Evolutionary conservation across 2,113 vertebrate species (phyloP), one percentile per base, ranked within the genome.

Genomic region (Odocoileus hemionus): DNA sequence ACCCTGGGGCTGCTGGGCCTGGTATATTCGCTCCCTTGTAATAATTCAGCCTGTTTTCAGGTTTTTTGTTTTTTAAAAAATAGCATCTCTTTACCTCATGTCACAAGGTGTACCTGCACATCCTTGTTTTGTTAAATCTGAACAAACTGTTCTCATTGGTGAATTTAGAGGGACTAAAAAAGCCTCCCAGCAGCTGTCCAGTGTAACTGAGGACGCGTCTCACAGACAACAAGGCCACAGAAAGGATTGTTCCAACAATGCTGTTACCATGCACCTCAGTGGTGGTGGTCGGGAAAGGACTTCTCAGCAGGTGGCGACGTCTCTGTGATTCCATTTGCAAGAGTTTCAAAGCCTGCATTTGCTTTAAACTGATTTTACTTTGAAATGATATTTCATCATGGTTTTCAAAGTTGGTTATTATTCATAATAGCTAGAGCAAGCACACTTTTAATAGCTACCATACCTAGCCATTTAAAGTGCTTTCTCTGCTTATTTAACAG

Each of bases 51-150:
- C 52, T 94, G 91, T 93, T 96, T 96, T 91, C 78, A 89, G 74
- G 54, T n/a, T 94, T 94, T 97, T 91, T 23, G 19, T 36, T 70
- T 36, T 58, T 58, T 91, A 96, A 94, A 94, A 97, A 95, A 94
- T 78, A 96, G 39, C 30, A 86, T n/a, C 82, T 30, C 92, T 92
- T 96, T 70, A 33, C 55, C 26, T 96, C n/a, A 64, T 80, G 84
- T 91, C 64, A 91, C 82, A 89, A 78, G 50, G 87, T 94, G 70
- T 91, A 79, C 70, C 45, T 5, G 47, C 3, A 33, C 26, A 86
- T 93, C 83, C 70, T 88, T 83, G 78, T 95, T 97, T 97, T 94
- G 55, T 97, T 92, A 83, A 89, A 57, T 86, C 60, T 55, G 74
- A 97, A 95, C 70, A 89, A 94, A 86, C 57, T 80, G 61, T 89